Evolutionary conservation across 2,797 vertebrate species (phyloP), one percentile per base, ranked within the genome.

Genomic region (Diglossa cyanea): DNA sequence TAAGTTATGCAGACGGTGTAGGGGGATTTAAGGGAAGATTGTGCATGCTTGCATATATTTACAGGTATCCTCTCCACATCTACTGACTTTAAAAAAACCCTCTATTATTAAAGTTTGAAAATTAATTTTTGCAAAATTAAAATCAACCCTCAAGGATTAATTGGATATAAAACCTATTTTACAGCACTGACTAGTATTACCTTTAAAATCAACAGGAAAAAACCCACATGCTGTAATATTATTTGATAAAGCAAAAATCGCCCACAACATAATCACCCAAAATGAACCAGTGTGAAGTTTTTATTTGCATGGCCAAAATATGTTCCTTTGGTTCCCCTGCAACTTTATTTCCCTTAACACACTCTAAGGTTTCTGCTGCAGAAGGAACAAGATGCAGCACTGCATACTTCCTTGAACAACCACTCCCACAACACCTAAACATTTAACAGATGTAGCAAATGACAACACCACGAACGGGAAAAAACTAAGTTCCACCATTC

Each of bases 301-400:
- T 98, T 98, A 98, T 98, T 98, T 98, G 98, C 98, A 98, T 97
- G 98, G 98, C 97, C 97, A 97, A 96, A 93, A 86, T 93, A 92
- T 84, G 95, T 87, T 95, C 92, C 94, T 93, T 79, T 87, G 78
- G 95, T 96, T 96, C 96, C 96, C 81, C 74, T 96, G 97, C 96
- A 97, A 95, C 79, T 95, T 92, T 88, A 90, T 86, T 93, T 92
- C 89, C 91, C 93, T 94, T 84, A 81, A 92, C 76, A 87, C 70
- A 8, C 89, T 82, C 74, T 80, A 91, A 95, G 75, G 88, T 80
- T 95, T 96, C 58, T 86, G 92, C 80, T 97, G 96, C 95, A 96
- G 88, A 96, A 96, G 95, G 93, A 97, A 96, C 95, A 95, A 97
- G 97, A 94, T 89, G 96, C 97, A 96, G 96, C 91, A 94, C 93